Conservation (phyloP, 2,797 vertebrate species). For the Petrocephalus sullivani region DNA sequence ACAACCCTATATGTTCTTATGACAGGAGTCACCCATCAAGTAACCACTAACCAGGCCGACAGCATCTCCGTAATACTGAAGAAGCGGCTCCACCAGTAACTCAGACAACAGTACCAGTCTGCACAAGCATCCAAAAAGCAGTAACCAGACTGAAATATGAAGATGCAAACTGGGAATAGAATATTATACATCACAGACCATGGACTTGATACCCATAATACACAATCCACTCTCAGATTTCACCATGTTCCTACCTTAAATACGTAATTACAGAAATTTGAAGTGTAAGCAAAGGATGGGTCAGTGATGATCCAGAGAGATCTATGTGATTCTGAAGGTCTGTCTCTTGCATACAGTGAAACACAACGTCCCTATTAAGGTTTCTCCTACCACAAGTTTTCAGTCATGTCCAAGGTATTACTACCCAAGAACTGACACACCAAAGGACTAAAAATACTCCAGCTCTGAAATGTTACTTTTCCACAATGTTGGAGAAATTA, state of each 20-base stretch:
- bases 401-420: background rate
- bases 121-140: background rate
- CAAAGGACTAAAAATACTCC: background rate
- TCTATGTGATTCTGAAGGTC: background rate
- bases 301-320: background rate
- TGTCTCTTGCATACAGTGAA: background rate
- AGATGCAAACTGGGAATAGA: background rate
- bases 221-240: background rate
- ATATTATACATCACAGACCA: constrained; percentile 4
- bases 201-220: background rate
- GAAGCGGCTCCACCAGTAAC: background rate
- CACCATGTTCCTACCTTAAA: background rate
- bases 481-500: background rate
- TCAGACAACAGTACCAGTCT: background rate
- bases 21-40: background rate
- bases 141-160: background rate
- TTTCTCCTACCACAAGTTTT: background rate
- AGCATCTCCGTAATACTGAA: background rate
- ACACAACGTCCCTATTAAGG: background rate
- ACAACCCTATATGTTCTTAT: background rate
- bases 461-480: background rate
- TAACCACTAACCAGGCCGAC: background rate
- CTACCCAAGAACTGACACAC: background rate
- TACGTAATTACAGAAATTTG: background rate
- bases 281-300: background rate